Evolutionary conservation across 2,113 vertebrate species (phyloP).

Genomic region (Oceanodroma tethys): DNA sequence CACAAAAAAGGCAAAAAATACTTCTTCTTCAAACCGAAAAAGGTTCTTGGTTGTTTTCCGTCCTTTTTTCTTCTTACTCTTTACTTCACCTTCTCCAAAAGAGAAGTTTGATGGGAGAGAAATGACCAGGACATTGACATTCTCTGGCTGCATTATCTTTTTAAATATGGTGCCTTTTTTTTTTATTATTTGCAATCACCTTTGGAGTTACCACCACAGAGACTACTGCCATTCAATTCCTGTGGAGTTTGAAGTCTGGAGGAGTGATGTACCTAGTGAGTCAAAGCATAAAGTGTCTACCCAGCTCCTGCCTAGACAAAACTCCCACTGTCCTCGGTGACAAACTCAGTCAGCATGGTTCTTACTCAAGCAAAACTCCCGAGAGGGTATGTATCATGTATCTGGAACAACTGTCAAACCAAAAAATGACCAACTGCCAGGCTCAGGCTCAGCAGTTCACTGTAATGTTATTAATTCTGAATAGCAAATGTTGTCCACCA

Average conservation of each 20-base stretch:
- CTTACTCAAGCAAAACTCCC: slow-evolving; percentile 47
- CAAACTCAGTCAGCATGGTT: not conserved
- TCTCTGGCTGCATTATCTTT: not conserved
- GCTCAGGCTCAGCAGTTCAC: not conserved
- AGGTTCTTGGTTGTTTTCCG: not conserved
- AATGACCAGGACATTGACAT: not conserved
- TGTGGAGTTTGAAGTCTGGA: not conserved
- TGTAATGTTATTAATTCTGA: not conserved
- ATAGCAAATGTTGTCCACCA: not conserved
- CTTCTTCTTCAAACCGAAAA: not conserved
- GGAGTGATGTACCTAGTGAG: not conserved
- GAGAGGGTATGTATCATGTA: not conserved
- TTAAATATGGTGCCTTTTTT: not conserved
- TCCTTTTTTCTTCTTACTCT: not conserved
- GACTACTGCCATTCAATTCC: not conserved
- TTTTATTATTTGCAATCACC: not conserved
- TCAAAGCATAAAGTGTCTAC: slow-evolving; percentile 25
- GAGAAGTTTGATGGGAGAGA: not conserved
- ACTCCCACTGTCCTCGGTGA: slow-evolving; percentile 17
- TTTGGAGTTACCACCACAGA: not conserved
- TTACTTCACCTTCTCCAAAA: not conserved
- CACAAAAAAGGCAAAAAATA: not conserved
- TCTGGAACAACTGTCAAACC: not conserved
- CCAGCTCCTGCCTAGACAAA: not conserved
- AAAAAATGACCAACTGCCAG: not conserved